Percentiles rank a stretch among this genome's conserved stretches.
phyloP scores from a whole-genome alignment of 1,140 invertebrate genomes.

The Ganaspis sp. region DNA sequence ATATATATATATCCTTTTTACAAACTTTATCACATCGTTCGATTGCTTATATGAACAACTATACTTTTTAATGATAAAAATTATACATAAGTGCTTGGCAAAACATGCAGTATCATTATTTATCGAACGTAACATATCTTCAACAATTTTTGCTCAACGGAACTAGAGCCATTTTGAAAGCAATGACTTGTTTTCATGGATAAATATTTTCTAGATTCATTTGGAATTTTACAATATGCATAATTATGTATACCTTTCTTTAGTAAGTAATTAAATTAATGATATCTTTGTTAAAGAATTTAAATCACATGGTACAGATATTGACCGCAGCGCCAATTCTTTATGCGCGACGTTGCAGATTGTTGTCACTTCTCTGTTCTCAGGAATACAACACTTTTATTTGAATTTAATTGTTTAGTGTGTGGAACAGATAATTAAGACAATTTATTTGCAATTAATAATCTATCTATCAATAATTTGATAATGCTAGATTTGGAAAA shows the following conservation, averaged over 20 bases:
- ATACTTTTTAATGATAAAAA: no score
- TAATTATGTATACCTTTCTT: no score
- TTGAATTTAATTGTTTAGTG: neutral
- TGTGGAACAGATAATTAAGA: neutral
- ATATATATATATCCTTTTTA: no score
- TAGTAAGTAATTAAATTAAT: neutral
- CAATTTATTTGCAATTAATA: neutral
- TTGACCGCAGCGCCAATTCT: conserved; percentile 8
- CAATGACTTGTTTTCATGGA: no score
- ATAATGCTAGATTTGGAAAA: neutral
- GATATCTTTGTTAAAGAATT: neutral
- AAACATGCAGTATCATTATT: neutral
- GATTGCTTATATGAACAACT: no score
- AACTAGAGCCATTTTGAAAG: no score
- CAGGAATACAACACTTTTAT: neutral
- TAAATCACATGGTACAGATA: neutral
- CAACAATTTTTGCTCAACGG: neutral
- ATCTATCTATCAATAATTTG: neutral
- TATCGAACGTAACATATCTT: neutral
- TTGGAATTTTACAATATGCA: no score
- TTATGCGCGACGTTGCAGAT: neutral
- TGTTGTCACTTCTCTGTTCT: neutral
- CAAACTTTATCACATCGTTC: no score
- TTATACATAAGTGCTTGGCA: neutral
- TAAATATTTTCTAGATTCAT: no score